Evolutionary conservation across 2,113 vertebrate species (phyloP).

Genomic region (Cheirogaleus medius): DNA sequence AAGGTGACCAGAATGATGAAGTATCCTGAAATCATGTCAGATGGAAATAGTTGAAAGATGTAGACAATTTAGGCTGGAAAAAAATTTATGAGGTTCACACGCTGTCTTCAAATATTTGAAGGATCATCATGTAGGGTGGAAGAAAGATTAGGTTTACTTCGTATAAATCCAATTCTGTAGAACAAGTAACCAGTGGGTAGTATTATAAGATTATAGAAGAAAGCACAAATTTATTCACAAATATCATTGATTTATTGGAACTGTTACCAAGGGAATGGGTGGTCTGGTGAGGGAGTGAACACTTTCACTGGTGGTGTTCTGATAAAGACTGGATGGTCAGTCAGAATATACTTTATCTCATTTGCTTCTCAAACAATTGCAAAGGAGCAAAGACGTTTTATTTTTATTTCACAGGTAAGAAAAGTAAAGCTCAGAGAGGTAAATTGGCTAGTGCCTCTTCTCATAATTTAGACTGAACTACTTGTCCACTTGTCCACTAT

Average conservation of each 20-base stretch:
- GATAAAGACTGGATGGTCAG: not conserved
- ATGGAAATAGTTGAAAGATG: not conserved
- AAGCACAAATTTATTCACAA: not conserved
- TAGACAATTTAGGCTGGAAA: not conserved
- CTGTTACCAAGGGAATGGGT: not conserved
- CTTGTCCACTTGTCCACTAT: not conserved
- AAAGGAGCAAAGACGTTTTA: not conserved
- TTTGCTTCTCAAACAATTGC: not conserved
- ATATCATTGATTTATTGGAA: not conserved
- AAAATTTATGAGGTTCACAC: slow-evolving; percentile 18
- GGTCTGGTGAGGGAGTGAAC: not conserved
- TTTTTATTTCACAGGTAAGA: slow-evolving; percentile 10
- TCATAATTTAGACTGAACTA: not conserved
- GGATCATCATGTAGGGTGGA: not conserved
- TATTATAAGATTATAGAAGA: not conserved
- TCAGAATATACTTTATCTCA: not conserved
- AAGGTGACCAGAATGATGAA: not conserved
- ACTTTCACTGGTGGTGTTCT: not conserved
- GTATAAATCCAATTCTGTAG: not conserved
- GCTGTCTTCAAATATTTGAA: slow-evolving; percentile 12
- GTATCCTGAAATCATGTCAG: not conserved
- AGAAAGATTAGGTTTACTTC: not conserved
- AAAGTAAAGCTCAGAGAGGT: not conserved
- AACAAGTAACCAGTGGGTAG: not conserved
- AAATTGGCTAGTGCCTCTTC: not conserved